Conservation (phyloP, 1,140 invertebrate species). For the Pectinophora gossypiella region DNA sequence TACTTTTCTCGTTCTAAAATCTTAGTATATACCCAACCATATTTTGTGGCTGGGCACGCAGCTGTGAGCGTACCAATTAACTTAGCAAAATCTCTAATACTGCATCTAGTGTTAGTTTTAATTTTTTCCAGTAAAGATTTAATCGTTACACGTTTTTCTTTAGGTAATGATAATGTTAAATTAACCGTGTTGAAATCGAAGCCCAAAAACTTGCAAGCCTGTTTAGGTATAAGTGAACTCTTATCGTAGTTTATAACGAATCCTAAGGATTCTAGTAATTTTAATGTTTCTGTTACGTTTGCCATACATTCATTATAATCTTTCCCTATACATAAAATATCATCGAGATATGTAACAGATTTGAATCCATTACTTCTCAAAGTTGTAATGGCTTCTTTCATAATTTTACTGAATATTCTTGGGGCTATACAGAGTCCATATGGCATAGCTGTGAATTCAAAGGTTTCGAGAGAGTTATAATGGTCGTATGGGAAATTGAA, state of each 20-base stretch:
- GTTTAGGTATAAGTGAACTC: conserved; percentile 1
- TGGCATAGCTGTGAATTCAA: conserved; percentile 14
- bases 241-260: conserved; percentile 17
- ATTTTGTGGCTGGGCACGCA: too few relatives aligned
- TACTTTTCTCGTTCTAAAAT: not conserved
- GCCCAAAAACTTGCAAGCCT: conserved; percentile 10
- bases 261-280: conserved; percentile 3
- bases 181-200: conserved; percentile 13
- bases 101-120: too few relatives aligned
- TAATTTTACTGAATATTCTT: conserved; percentile 18
- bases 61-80: too few relatives aligned
- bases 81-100: too few relatives aligned
- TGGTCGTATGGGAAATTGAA: conserved; percentile 14
- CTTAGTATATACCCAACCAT: not conserved
- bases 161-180: too few relatives aligned
- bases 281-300: conserved; percentile 8
- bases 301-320: conserved; percentile 4
- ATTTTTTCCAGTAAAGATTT: too few relatives aligned
- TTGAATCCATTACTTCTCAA: conserved; percentile 9
- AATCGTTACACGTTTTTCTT: too few relatives aligned
- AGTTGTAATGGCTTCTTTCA: conserved; percentile 13
- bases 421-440: conserved; percentile 18
- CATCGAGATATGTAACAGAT: conserved; percentile 14
- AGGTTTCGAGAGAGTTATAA: too few relatives aligned
- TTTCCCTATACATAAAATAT: too few relatives aligned